A percentile compares a stretch with the other conserved stretches of the same genome.
Conservation (phyloP, 1,140 invertebrate genomes). For the Hyposmocoma kahamanoa region DNA sequence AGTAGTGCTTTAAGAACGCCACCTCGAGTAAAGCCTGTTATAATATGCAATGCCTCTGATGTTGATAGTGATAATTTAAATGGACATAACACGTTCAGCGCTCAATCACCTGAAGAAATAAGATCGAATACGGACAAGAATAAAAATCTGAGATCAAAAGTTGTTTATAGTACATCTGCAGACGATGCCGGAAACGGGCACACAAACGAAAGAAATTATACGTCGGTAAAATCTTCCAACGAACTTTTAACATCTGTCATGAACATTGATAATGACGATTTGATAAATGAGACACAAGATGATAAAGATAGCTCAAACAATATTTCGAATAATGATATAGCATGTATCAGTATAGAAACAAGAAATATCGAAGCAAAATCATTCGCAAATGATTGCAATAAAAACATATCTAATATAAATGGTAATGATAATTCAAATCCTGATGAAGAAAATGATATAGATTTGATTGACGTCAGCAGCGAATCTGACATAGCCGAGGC, state of each 20-base stretch:
- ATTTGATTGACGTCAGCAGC: slow-evolving; percentile 9
- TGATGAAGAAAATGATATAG: slow-evolving; percentile 2
- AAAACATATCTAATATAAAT: slow-evolving; percentile 4
- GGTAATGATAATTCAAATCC: not conserved
- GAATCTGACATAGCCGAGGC: slow-evolving; percentile 38
- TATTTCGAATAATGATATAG: slow-evolving; percentile 1
- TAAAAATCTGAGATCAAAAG: too few species aligned
- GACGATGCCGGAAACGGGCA: slow-evolving; percentile 3
- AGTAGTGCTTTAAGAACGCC: too few species aligned
- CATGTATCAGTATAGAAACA: too few species aligned
- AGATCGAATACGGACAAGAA: too few species aligned
- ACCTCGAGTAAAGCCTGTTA: too few species aligned
- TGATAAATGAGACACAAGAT: not conserved
- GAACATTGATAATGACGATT: slow-evolving; percentile 10
- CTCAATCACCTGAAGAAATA: too few species aligned
- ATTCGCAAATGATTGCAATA: not conserved
- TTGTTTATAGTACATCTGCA: not conserved
- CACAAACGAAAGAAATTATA: slow-evolving; percentile 9
- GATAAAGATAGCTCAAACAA: not conserved
- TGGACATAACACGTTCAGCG: too few species aligned
- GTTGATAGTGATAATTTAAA: too few species aligned
- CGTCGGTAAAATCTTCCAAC: slow-evolving; percentile 41
- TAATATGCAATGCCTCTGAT: too few species aligned
- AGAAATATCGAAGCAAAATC: slow-evolving; percentile 5
- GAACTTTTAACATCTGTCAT: slow-evolving; percentile 39